Percentiles rank a stretch among this genome's conserved stretches.
Conservation (phyloP, 1,140 invertebrate genomes). For the Polypedilum pembai region DNA sequence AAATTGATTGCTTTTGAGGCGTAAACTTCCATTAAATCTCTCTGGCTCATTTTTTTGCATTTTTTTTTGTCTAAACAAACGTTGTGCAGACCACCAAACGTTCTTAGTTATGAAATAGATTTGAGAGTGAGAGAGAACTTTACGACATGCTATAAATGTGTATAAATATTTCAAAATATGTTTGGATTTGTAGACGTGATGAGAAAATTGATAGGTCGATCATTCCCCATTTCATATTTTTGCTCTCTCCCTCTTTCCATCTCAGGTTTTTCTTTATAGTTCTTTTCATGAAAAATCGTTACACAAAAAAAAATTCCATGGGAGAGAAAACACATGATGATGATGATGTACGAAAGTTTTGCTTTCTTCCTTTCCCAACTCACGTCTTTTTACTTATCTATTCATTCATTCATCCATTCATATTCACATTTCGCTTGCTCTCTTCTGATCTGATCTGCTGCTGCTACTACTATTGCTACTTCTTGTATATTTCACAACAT, state of each 20-base stretch:
- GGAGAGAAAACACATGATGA: not conserved
- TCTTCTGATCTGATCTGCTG: not conserved
- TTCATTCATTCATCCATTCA: not conserved
- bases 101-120: too few species aligned
- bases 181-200: conserved; percentile 28
- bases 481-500: too few species aligned
- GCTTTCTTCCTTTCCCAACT: not conserved
- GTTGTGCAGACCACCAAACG: too few species aligned
- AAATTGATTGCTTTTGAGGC: too few species aligned
- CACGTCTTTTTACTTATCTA: not conserved
- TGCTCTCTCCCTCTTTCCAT: not conserved
- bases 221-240: not conserved
- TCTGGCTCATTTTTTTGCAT: too few species aligned
- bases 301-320: not conserved
- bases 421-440: too few species aligned
- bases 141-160: conserved; percentile 9
- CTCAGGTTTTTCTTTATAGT: not conserved
- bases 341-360: conserved; percentile 12
- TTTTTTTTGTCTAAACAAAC: too few species aligned
- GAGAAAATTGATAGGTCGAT: conserved; percentile 28
- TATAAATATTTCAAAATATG: conserved; percentile 27
- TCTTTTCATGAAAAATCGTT: not conserved
- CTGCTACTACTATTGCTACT: too few species aligned
- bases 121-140: not conserved
- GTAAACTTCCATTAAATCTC: too few species aligned